Base-by-base conservation (phyloP, 2,888 invertebrate genomes). In the Keiferia lycopersicella region DNA sequence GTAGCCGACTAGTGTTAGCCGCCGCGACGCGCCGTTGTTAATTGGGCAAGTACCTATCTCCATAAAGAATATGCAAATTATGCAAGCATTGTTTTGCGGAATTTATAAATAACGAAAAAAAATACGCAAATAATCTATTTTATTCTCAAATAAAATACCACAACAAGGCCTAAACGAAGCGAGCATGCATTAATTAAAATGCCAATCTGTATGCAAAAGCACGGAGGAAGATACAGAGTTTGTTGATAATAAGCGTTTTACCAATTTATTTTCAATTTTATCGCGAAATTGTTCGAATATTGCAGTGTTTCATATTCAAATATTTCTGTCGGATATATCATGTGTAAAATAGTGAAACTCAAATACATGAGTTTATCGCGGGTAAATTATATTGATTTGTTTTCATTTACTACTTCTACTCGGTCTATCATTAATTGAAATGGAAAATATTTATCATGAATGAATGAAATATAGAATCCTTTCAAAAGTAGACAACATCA, bases 171-270 rank as follows among this genome's bases (percentile, higher is more conserved):
- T 26, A 53, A 30, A 53, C 26, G 20, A 18, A 16, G 50, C 20
- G 10, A 1, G 50, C 18, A 20, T 30, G 53, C 53, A 53, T 30
- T n/a, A 53, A 53, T 26, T 53, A 30, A 30, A 53, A 53, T 53
- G 26, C 53, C 53, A 53, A 53, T 53, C 53, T 53, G 53, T 20
- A 30, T 26, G 22, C n/a, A 7, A 53, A 30, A 53, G 14, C n/a
- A 26, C 20, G 51, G 18, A 53, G 12, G 22, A 11, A 53, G 12
- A 26, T 30, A 30, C 53, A 26, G 12, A 53, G 10, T 50, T 50
- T 45, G 45, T 50, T 50, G 1, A 50, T 50, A 12, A 50, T 50
- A 18, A 50, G 11, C 10, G 18, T 22, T 20, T 18, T 18, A 48
- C 48, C 18, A 18, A 18, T 48, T 48, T 50, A 50, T 50, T 20